Percentiles rank a stretch among this genome's conserved stretches.
Evolutionary conservation across 2,888 invertebrate species (phyloP).

Genomic region (Cerastis rubricosa): DNA sequence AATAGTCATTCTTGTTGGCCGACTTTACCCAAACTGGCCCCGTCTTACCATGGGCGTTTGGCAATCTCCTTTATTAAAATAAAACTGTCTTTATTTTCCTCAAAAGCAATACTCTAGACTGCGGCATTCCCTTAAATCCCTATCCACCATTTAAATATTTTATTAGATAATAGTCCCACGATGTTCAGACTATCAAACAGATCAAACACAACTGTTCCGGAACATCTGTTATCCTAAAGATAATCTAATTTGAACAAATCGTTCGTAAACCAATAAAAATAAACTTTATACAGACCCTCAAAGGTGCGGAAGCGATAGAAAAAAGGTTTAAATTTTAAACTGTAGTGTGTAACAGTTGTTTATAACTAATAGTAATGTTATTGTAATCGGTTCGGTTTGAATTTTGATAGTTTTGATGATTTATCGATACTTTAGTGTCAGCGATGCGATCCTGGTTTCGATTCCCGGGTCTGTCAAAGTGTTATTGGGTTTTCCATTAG

Average conservation of each 20-base stretch:
- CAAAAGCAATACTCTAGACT: neutral
- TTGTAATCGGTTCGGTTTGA: conserved; percentile 42
- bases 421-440: conserved; percentile 11
- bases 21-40: too few species aligned
- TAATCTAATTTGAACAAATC: conserved; percentile 88
- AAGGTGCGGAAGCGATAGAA: conserved; percentile 66
- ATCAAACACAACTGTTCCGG: conserved; percentile 72
- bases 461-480: too few species aligned
- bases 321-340: conserved; percentile 66
- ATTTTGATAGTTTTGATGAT: conserved; percentile 40
- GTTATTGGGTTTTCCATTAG: too few species aligned
- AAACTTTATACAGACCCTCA: conserved; percentile 70
- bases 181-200: conserved; percentile 55
- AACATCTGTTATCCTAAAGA: conserved; percentile 75
- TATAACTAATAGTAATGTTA: conserved; percentile 51
- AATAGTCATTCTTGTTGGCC: too few species aligned
- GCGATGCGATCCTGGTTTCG: too few species aligned
- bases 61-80: too few species aligned
- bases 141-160: conserved; percentile 40
- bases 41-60: too few species aligned
- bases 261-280: conserved; percentile 81
- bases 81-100: too few species aligned
- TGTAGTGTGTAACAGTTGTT: conserved; percentile 68
- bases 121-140: neutral
- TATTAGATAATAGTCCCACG: conserved; percentile 35